Evolutionary conservation across 2,888 invertebrate species (phyloP).

Genomic region (Ptychoptera albimana): DNA sequence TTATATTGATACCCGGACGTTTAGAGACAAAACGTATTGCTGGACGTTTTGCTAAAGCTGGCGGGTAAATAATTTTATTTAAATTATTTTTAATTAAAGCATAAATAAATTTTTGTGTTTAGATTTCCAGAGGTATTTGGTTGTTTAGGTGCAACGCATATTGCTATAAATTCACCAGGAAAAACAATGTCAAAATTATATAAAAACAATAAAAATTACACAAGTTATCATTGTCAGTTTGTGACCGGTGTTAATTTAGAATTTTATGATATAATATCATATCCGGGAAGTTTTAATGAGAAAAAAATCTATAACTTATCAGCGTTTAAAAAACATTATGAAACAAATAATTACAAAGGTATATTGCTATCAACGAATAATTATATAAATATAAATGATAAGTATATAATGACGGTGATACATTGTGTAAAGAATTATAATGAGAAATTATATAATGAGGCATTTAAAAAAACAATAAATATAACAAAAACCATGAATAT

Average conservation of each 20-base stretch:
- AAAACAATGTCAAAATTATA: conserved; percentile 9
- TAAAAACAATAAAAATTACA: conserved; percentile 14
- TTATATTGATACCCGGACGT: conserved; percentile 12
- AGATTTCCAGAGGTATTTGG: conserved; percentile 13
- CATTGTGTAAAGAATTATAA: conserved; percentile 9
- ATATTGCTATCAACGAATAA: conserved; percentile 11
- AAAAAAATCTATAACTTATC: conserved; percentile 13
- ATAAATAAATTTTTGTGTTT: neutral
- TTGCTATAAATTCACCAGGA: conserved; percentile 13
- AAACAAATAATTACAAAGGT: conserved; percentile 11
- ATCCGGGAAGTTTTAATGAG: conserved; percentile 13
- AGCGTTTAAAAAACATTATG: conserved; percentile 10
- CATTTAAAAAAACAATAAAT: conserved; percentile 11
- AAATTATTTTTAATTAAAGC: neutral
- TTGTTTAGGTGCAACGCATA: conserved; percentile 14
- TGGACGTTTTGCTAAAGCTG: conserved; percentile 10
- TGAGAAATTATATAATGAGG: conserved; percentile 13
- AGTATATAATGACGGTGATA: conserved; percentile 11
- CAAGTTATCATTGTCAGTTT: conserved; percentile 13
- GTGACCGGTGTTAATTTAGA: conserved; percentile 13
- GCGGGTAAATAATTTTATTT: conserved; percentile 4
- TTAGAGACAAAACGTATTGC: conserved; percentile 9
- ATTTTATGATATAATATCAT: conserved; percentile 13
- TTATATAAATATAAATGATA: conserved; percentile 9
- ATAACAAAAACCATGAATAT: conserved; percentile 10